Evolutionary conservation across 2,888 invertebrate species (phyloP).

Genomic region (Hypselothyrea guttata): DNA sequence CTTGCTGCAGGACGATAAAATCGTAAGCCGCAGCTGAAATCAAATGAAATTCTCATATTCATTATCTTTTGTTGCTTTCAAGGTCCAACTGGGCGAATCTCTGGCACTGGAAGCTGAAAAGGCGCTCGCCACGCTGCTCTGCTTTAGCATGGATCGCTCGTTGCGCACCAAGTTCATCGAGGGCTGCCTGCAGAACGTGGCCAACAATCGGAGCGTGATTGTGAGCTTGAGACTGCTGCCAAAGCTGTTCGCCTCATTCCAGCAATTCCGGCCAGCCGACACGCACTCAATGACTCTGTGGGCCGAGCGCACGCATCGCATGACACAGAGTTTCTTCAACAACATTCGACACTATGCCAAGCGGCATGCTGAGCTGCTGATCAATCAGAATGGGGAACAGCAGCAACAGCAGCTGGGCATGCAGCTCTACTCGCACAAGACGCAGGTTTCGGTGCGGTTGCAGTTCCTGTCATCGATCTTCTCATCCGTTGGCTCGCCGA

Average conservation of each 20-base stretch:
- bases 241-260: constrained; percentile 94
- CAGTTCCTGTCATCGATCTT: constrained; percentile 96
- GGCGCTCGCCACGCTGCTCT: constrained; percentile 92
- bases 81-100: constrained; percentile 94
- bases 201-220: constrained; percentile 94
- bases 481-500: constrained; percentile 94
- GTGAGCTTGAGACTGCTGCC: constrained; percentile 94
- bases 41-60: not conserved
- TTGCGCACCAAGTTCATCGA: constrained; percentile 97
- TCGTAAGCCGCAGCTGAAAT: constrained; percentile 84
- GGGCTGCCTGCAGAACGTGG: constrained; percentile 94
- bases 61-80: not conserved
- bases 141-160: constrained; percentile 94
- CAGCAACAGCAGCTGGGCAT: constrained; percentile 76
- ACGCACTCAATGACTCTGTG: constrained; percentile 94
- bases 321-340: constrained; percentile 96
- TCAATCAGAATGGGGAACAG: constrained; percentile 70
- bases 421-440: constrained; percentile 88
- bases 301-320: constrained; percentile 95
- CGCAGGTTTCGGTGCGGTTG: constrained; percentile 94
- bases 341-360: constrained; percentile 90
- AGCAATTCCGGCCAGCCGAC: constrained; percentile 93
- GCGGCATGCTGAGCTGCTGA: constrained; percentile 77
- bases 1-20: constrained; percentile 94
- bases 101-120: constrained; percentile 97